phyloP scores from a whole-genome alignment of 2,797 vertebrate genomes.

The Betta splendens region DNA sequence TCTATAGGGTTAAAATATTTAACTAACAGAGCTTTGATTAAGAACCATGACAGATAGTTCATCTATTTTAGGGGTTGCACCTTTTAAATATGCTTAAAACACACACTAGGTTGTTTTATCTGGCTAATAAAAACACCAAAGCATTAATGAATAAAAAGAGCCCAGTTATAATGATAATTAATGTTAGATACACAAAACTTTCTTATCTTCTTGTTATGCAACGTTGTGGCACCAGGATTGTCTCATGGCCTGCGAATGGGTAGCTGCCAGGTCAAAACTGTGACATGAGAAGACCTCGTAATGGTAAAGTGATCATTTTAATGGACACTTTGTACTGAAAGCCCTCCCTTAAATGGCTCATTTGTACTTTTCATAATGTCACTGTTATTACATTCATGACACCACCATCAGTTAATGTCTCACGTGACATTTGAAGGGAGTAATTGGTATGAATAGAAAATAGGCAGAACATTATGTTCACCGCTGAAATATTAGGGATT shows the following conservation, averaged over 20 bases:
- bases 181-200: neutral
- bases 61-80: neutral
- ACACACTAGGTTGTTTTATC: no score
- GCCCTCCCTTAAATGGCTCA: slow-evolving; percentile 27
- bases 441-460: slow-evolving; percentile 17
- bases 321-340: slow-evolving; percentile 44
- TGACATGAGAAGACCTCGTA: slow-evolving; percentile 31
- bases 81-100: no score
- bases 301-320: slow-evolving; percentile 44
- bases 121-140: no score
- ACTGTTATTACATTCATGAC: slow-evolving; percentile 26
- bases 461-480: slow-evolving; percentile 7
- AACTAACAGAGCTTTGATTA: neutral
- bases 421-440: slow-evolving; percentile 33
- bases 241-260: slow-evolving; percentile 3
- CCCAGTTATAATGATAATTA: neutral
- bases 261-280: slow-evolving; percentile 12
- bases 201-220: neutral
- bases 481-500: neutral
- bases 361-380: slow-evolving; percentile 27
- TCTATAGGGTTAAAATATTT: neutral
- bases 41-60: no score
- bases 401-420: slow-evolving; percentile 39
- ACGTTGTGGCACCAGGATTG: neutral
- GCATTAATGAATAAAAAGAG: no score